Percentiles rank a stretch among this genome's conserved stretches.
phyloP scores from a whole-genome alignment of 2,797 vertebrate species.

The Arctocebus calabarensis region DNA sequence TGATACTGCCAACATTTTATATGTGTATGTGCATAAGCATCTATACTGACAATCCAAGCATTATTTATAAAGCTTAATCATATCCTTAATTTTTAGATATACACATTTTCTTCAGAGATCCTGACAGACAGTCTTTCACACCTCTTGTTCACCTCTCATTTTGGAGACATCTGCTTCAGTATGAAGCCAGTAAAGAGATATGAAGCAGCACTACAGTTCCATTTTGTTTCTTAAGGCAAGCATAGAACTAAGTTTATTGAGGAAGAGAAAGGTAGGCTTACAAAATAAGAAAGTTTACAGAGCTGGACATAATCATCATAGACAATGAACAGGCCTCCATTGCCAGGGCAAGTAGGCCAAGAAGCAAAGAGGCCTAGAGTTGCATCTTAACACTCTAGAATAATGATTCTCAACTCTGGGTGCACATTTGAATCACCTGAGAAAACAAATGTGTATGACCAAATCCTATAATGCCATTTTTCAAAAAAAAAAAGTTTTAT shows the following conservation, averaged over 20 bases:
- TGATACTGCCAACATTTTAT: background rate
- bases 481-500: background rate
- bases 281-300: too few relatives aligned
- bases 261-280: too few relatives aligned
- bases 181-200: background rate
- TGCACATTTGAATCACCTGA: background rate
- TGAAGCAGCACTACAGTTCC: background rate
- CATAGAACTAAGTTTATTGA: too few relatives aligned
- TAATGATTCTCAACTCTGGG: too few relatives aligned
- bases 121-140: background rate
- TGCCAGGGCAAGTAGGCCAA: too few relatives aligned
- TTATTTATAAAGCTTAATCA: background rate
- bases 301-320: too few relatives aligned
- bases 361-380: too few relatives aligned
- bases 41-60: background rate
- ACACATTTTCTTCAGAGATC: background rate
- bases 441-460: background rate
- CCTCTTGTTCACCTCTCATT: background rate
- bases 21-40: too few relatives aligned
- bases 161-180: background rate
- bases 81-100: background rate
- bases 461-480: background rate
- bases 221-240: too few relatives aligned
- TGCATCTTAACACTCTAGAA: background rate
- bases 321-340: too few relatives aligned